Base-by-base conservation (phyloP, 2,797 vertebrate genomes). In the Mastacembelus armatus region DNA sequence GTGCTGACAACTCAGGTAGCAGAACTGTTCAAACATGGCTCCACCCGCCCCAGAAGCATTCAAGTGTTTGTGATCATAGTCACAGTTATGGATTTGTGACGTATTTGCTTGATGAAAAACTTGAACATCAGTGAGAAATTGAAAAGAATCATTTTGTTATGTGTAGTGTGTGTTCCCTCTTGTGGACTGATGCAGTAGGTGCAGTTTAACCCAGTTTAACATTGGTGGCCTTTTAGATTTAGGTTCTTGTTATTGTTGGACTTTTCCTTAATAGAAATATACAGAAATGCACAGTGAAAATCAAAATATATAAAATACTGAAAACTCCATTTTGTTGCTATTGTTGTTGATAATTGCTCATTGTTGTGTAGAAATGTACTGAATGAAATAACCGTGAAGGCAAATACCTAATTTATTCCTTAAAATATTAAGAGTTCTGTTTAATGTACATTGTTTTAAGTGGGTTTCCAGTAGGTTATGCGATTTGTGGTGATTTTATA, bases 141-240 rank as follows among this genome's bases (percentile, higher is more conserved):
- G 2, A 32, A 12, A 70, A 33, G 0, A 15, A 30, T 10, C 24
- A 18, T 38, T 42, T 12, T 26, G 9, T 22, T 8, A 45, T 1
- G 9, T 44, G 69, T 21, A 18, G 1, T 51, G 2, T 67, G 36
- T n/a, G 32, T 26, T 19, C 54, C 69, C 51, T 74, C 74, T 71
- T 55, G 61, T 80, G 76, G 66, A 57, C 10, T 64, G 10, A 1
- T 12, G 5, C 19, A 7, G 3, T 14, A 66, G 51, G 2, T 59
- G 21, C 29, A 33, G 8, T 30, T 24, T 7, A 33, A n/a, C n/a
- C n/a, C n/a, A n/a, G n/a, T n/a, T n/a, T n/a, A n/a, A n/a, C n/a
- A n/a, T n/a, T n/a, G n/a, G n/a, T n/a, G n/a, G n/a, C n/a, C n/a
- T n/a, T n/a, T n/a, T n/a, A n/a, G n/a, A n/a, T n/a, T n/a, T n/a